Percentiles rank a stretch among this genome's conserved stretches.
These are phyloP conservation scores for Eupithecia pulchellata DNA, from an alignment of 2,888 invertebrate genomes.

Conservation along the genomic window DNA sequence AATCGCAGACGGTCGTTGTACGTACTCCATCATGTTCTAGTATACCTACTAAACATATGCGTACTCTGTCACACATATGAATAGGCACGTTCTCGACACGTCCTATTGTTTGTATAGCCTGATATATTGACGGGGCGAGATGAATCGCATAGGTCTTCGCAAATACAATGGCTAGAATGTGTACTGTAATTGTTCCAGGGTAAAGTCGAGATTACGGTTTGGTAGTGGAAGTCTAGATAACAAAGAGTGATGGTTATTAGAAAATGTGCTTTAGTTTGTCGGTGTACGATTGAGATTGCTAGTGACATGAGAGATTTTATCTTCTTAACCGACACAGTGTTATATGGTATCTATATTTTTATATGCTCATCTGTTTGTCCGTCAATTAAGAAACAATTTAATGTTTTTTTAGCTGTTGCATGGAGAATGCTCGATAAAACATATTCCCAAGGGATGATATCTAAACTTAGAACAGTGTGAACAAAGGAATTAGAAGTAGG, in stretches of 20 bases:
- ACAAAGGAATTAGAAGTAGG: too few species aligned
- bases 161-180: background rate
- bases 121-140: conserved; percentile 28
- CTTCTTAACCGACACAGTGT: too few species aligned
- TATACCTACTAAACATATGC: background rate
- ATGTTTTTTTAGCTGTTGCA: too few species aligned
- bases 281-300: background rate
- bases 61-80: background rate
- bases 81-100: conserved; percentile 25
- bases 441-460: too few species aligned
- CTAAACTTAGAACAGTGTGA: too few species aligned
- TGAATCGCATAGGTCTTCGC: conserved; percentile 13
- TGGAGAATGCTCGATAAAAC: too few species aligned
- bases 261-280: background rate
- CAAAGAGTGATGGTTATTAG: conserved; percentile 4
- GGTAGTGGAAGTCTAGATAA: background rate
- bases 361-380: too few species aligned
- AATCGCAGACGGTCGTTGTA: background rate
- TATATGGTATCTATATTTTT: too few species aligned
- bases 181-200: background rate
- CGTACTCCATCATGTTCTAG: background rate
- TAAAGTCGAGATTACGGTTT: background rate
- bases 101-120: conserved; percentile 29
- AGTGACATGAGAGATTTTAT: background rate
- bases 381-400: too few species aligned